These are phyloP conservation scores for Pharmacophagus antenor DNA, from an alignment of 2,888 invertebrate genomes.

Conservation along the genomic window DNA sequence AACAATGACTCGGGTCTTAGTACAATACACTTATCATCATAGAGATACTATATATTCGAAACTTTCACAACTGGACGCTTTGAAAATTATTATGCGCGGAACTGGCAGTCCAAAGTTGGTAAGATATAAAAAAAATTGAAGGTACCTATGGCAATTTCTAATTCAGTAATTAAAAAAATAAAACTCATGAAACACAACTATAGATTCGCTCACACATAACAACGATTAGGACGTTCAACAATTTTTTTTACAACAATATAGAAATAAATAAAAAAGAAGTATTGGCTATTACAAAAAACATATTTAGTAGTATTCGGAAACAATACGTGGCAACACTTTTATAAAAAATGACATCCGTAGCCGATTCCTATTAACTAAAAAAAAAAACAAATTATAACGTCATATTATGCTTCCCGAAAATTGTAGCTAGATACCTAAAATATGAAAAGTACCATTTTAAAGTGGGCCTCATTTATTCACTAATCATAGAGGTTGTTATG, in stretches of 20 bases:
- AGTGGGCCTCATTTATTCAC: conserved; percentile 54
- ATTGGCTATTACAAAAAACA: conserved; percentile 42
- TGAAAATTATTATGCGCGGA: neutral
- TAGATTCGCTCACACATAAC: conserved; percentile 28
- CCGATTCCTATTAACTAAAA: conserved; percentile 20
- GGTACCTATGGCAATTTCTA: neutral
- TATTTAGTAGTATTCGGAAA: conserved; percentile 35
- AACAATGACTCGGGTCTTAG: neutral
- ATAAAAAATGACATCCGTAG: conserved; percentile 16
- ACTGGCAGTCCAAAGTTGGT: neutral
- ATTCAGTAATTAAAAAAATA: neutral
- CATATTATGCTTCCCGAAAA: conserved; percentile 61
- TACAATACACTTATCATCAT: neutral
- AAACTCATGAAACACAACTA: conserved; percentile 24
- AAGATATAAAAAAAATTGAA: neutral
- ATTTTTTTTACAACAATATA: conserved; percentile 44
- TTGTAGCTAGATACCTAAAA: conserved; percentile 42
- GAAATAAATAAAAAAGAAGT: conserved; percentile 43
- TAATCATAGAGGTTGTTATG: conserved; percentile 63
- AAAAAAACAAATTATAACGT: conserved; percentile 35
- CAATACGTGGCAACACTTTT: conserved; percentile 43
- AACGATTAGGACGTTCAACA: conserved; percentile 39
- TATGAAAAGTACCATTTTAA: conserved; percentile 36
- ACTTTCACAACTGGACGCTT: neutral
- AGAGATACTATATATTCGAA: neutral